Evolutionary conservation across 2,888 invertebrate genomes (phyloP), one percentile per base, ranked within the genome.

Genomic region (Caenorhabditis zanzibari): DNA sequence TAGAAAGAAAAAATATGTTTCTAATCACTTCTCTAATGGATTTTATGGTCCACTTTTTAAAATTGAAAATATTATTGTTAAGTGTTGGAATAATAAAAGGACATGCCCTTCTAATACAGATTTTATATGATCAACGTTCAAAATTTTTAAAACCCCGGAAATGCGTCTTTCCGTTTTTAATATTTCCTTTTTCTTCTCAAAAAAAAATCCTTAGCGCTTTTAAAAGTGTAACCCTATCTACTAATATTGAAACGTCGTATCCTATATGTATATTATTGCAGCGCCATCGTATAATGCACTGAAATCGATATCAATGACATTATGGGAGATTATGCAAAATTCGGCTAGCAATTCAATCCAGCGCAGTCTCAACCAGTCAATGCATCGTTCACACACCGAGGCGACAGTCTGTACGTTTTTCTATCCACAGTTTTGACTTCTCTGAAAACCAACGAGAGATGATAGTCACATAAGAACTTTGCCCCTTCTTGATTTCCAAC

Each of bases 261-360:
- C 75, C 66, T 49, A 38, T 38, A 38, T 32, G 22, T 56, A 69
- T 59, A 24, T 44, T 49, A 90, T 94, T 93, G 91, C 94, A 93
- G 93, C 94, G 91, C 93, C 94, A 68, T 94, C 94, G 69, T 93
- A 94, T 84, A 94, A 94, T 92, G 94, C 94, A 86, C 92, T 94
- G 64, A 93, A 93, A 56, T 93, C 93, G 76, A 93, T 93, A 79
- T 93, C 93, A 44, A 92, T 93, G 82, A 93, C 94, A 66, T 93
- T 95, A 92, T 95, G 95, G 94, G 95, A 95, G 92, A 94, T 94
- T 90, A 94, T 95, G 90, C 94, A 95, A 92, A 88, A 94, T 69
- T 85, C 89, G 9, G 89, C 90, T 47, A 84, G 84, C 82, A 84
- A 76, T 59, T 83, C 80, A 75, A 85, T 88, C 73, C 88, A 89